Base-by-base conservation (phyloP, 2,113 vertebrate species). In the Pandion haliaetus region DNA sequence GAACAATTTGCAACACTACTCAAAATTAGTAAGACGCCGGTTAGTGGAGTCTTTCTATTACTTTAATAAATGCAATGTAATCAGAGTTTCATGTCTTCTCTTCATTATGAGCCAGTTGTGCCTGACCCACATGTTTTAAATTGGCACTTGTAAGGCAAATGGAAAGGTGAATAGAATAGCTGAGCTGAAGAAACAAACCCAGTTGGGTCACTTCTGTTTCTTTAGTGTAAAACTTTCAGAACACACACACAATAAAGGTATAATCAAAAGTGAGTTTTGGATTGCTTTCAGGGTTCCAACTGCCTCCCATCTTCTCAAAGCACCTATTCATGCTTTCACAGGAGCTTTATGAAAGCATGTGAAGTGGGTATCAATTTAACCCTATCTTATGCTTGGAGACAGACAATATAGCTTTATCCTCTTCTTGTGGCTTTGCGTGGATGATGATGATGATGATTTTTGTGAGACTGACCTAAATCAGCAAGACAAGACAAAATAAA, bases 251-350 rank as follows among this genome's bases (percentile, higher is more conserved):
- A 13, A 85, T 85, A 88, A 93, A 90, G 1, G 12, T 62, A 77
- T 81, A 88, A 90, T 92, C 88, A 83, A 90, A 96, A 88, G 45
- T 70, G 82, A 86, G 77, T 94, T 94, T 65, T 87, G 66, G 81
- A 79, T 87, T 88, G 31, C 82, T 94, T 72, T 96, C 84, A 90
- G 66, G 25, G 8, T 91, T 91, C 73, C 70, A 85, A 18, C 28
- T 76, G 86, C 66, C 57, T 95, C 85, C 77, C 42, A 23, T 93
- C 69, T 29, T 79, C 83, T 91, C 88, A 95, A 91, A 95, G 83
- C 70, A 69, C 54, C 83, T 89, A 57, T 92, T 92, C 42, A 65
- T 65, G 70, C 86, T 94, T 95, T 95, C 82, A 50, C 24, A 84
- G 65, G 49, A 92, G 65, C 45, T 89, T 66, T 93, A 83, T 72